Percentiles rank a stretch among this genome's conserved stretches.
Conservation (phyloP, 2,797 vertebrate species). For the Acanthopagrus latus region DNA sequence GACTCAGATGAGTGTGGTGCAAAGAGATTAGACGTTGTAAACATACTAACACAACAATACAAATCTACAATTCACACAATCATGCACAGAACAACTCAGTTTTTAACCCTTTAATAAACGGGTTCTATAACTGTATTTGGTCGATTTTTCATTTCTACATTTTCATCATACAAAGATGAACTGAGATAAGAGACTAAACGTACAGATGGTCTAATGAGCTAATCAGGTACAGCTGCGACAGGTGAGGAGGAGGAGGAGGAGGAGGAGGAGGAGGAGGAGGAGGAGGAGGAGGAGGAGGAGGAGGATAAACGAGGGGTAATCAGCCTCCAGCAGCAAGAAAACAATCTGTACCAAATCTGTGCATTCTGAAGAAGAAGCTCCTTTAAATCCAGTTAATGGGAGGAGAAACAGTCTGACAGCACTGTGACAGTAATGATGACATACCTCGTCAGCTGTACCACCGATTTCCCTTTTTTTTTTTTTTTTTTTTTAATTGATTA, state of each 20-base stretch:
- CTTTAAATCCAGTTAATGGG: not conserved
- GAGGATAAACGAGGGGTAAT: not conserved
- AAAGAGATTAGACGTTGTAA: not conserved
- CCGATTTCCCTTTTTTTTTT: too few species aligned
- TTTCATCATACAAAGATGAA: not conserved
- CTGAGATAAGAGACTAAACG: not conserved
- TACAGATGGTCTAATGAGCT: slow-evolving; percentile 17
- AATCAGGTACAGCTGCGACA: slow-evolving; percentile 40
- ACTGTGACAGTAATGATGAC: not conserved
- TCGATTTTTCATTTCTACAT: too few species aligned
- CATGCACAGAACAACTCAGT: not conserved
- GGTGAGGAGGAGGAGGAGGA: slow-evolving; percentile 4
- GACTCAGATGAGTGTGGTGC: not conserved
- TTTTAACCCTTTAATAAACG: too few species aligned
- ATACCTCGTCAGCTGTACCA: too few species aligned
- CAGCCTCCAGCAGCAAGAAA: not conserved
- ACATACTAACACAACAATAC: not conserved
- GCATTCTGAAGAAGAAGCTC: not conserved
- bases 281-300: not conserved
- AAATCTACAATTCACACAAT: not conserved
- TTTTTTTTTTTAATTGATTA: not conserved
- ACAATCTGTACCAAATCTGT: slow-evolving; percentile 1
- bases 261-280: not conserved
- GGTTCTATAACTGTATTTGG: too few species aligned
- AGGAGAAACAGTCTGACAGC: not conserved